Base-by-base conservation (phyloP, 2,797 vertebrate genomes). In the Pterois miles region DNA sequence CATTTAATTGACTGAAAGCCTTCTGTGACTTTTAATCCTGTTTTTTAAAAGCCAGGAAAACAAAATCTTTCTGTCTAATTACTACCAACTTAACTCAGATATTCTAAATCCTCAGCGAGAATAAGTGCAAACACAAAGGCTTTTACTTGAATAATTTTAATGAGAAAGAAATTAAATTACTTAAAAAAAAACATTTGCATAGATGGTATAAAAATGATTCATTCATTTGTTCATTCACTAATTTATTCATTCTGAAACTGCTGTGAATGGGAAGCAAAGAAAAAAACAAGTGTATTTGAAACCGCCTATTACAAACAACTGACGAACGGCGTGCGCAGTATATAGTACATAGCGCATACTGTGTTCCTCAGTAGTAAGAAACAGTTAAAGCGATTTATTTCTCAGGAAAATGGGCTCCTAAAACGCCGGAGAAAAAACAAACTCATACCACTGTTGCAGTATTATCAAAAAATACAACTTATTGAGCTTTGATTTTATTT, bases 1-100 rank as follows among this genome's bases (percentile, higher is more conserved):
- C 23, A 65, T 69, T 78, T 63, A 66, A 78, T 57, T 80, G 81
- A 53, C 46, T 81, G 56, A 78, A 70, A 65, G 70, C 40, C 69
- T 67, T 74, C 8, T 38, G 38, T 36, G 70, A 31, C 14, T 69
- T 66, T 8, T 65, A 77, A 71, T 83, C 52, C 63, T 34, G 62
- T 70, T 23, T 16, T 71, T 73, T 64, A 71, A 82, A 70, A 34
- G 43, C 46, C 25, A 58, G 23, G 20, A 58, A 65, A 67, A 71
- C 56, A 7, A 54, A 68, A 58, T 71, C 5, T 10, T 33, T 25
- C 25, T 25, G 22, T 50, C 20, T 65, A 56, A 52, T 60, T 53
- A 43, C 16, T 54, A 31, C 5, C 58, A 66, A 38, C 13, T 38
- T 9, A 54, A 38, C 14, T 13, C 22, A 50, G 43, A 71, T 53